Evolutionary conservation across 2,797 vertebrate species (phyloP), one percentile per base, ranked within the genome.

Genomic region (Catamblyrhynchus diadema): DNA sequence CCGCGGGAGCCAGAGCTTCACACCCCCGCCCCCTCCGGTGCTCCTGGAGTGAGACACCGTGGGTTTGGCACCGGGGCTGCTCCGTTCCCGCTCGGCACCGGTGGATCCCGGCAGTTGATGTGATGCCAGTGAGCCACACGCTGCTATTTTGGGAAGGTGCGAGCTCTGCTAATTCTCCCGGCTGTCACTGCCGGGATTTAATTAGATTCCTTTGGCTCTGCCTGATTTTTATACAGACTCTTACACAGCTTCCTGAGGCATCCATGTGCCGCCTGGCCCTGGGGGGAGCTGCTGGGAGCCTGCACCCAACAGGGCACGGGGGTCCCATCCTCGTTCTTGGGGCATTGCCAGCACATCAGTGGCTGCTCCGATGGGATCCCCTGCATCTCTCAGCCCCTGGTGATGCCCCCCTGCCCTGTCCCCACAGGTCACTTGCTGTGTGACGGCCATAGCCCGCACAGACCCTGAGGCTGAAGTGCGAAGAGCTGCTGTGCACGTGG

Each of bases 401-500:
- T 53, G 39, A 71, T 4, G 16, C 3, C 16, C 13, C 47, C 21
- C 50, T 41, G 14, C 23, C 39, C 30, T 19, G 14, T 67, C 77
- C 78, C 87, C 39, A 14, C 97, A 99, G 99, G 96, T 99, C 93
- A 98, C 98, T 90, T 97, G 97, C 44, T 99, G 99, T 94, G 96
- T 99, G 94, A 98, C 98, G 0, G 98, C 99, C 10, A 65, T 99
- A 61, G 98, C 99, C 77, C 99, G 97, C 95, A 99, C 98, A 0
- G 99, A 99, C 94, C 97, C 71, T 17, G 97, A 99, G 81, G 98
- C 96, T 0, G 98, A 99, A 82, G 99, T 99, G 84, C 98, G 99
- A 79, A 98, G 99, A 97, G 99, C 99, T 0, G 99, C 99, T 0
- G 96, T 99, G 81, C 98, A 99, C 0, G 98, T 99, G 66, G 98